Evolutionary conservation across 2,888 invertebrate genomes (phyloP), one percentile per base, ranked within the genome.

Genomic region (Dioctria linearis): DNA sequence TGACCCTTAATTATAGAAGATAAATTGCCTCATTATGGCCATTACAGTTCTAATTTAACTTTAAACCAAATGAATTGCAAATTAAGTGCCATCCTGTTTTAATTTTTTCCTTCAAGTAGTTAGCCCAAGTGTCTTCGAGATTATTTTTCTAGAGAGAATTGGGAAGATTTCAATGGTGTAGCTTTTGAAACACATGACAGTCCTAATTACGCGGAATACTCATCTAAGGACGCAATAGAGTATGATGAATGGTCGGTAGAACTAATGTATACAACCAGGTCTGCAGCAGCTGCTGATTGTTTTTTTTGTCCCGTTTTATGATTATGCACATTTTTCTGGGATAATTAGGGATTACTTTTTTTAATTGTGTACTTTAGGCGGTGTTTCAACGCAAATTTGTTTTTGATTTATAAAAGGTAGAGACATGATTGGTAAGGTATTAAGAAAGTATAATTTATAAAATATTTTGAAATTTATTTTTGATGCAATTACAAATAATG

Each of bases 61-160:
- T 81, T 80, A 81, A 84, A 85, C 84, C 85, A 85, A 86, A 86
- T 86, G 86, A 86, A 86, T 86, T 86, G 85, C 85, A 85, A 86
- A 86, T 86, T 86, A 86, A 86, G 85, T 86, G 85, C 83, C 84
- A 85, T 83, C 82, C 73, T 71, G 82, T 80, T 79, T 82, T 78
- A 65, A 69, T 25, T 82, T 81, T 54, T 66, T 65, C 39, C 37
- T 54, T 67, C 9, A 9, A n/a, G 49, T 51, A 8, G n/a, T 9
- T 9, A 42, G 46, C 25, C 46, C 49, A 42, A 71, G 71, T 71
- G 71, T 71, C 71, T 71, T 71, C 46, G n/a, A 51, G 71, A 71
- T 51, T 71, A 71, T 51, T 39, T 51, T 71, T 71, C 46, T 49
- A 11, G 71, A 51, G 54, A 51, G 71, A 51, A 54, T 69, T 49